These are phyloP conservation scores for Stegastes partitus DNA, from an alignment of 2,113 vertebrate species.

Conservation along the genomic window DNA sequence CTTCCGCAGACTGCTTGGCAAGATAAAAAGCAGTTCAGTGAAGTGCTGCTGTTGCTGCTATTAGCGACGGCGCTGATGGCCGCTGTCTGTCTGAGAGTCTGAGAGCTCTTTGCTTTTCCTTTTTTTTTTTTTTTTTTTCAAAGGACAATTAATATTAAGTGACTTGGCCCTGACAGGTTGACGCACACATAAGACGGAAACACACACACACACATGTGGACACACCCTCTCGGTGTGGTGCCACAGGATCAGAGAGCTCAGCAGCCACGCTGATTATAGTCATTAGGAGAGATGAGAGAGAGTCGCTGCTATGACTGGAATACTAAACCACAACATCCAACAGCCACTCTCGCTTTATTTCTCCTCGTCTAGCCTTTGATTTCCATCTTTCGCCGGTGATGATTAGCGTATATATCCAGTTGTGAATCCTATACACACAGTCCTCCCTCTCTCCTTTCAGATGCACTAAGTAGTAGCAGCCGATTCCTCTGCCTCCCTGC, in stretches of 20 bases:
- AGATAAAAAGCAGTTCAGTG: constrained; percentile 15
- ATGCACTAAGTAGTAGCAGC: constrained; percentile 15
- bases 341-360: constrained; percentile 28
- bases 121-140: constrained; percentile 27
- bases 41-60: constrained; percentile 30
- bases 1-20: not conserved
- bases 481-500: constrained; percentile 32
- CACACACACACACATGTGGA: constrained; percentile 3
- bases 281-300: constrained; percentile 57
- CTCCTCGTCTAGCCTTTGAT: constrained; percentile 19
- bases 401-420: not conserved
- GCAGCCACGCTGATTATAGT: constrained; percentile 54
- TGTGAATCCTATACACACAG: not conserved
- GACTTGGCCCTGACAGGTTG: constrained; percentile 26
- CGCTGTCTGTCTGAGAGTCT: not conserved
- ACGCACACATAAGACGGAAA: not conserved
- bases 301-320: constrained; percentile 41
- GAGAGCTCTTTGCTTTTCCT: constrained; percentile 21
- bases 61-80: not conserved
- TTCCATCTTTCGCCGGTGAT: not conserved
- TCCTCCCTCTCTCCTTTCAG: not conserved
- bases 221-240: constrained; percentile 44
- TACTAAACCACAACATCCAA: constrained; percentile 42
- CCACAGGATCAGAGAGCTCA: constrained; percentile 59
- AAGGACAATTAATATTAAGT: constrained; percentile 32